Evolutionary conservation across 1,140 invertebrate genomes (phyloP), one percentile per base, ranked within the genome.

Genomic region (Drosophila azteca): DNA sequence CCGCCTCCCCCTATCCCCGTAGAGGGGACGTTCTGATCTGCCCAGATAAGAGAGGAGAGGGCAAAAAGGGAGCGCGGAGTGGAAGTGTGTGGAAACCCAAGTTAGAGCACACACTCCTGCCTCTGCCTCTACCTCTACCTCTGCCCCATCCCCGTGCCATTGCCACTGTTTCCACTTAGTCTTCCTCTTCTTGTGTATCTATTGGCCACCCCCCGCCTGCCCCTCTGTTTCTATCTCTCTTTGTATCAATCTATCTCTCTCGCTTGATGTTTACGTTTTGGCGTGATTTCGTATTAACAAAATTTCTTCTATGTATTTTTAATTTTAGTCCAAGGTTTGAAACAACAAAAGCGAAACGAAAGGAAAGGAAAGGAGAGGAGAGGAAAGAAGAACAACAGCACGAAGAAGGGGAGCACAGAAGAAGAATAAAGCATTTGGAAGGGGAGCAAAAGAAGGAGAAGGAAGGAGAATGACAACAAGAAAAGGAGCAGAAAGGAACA

Each of bases 271-370:
- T 88, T 83, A 88, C 73, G 71, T 70, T 73, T 90, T 80, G 66
- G 57, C 72, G 74, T 89, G 65, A 71, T 77, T 80, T 79, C 60
- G 63, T 82, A 69, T 81, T 90, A 80, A 87, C 78, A 75, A 82
- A 71, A 76, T 75, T 70, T 81, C 55, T 63, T 60, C 74, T 81
- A 48, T 81, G 53, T 79, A 77, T 82, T 87, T 90, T 90, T 90
- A 79, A 90, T 90, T 90, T 90, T 90, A 90, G 85, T 90, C 85
- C 87, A 90, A 90, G 85, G 85, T 90, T 90, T 90, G 60, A 82
- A 90, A 78, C 77, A 90, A 90, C 66, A 83, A 82, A 66, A 53
- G 62, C 49, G 54, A 63, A 69, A 60, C 54, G 69, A 24, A 48
- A 59, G 6, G 26, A 29, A 24, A 9, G n/a, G 8, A 17, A 46